Conservation (phyloP, 2,113 vertebrate genomes). For the Podilymbus podiceps region DNA sequence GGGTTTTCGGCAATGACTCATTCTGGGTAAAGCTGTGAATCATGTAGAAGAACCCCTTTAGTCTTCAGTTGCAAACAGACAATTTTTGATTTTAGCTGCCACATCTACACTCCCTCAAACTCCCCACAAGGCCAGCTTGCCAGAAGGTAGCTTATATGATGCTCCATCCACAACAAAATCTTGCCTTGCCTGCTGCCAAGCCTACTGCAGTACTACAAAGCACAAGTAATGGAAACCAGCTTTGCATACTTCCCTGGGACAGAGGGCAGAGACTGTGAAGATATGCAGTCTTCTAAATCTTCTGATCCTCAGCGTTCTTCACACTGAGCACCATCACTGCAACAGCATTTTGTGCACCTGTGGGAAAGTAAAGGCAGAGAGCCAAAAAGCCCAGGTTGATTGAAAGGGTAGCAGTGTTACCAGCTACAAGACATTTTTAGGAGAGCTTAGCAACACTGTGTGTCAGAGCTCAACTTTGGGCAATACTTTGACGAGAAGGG, state of each 20-base stretch:
- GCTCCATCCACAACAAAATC: background rate
- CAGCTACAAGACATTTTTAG: background rate
- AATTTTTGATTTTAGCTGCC: background rate
- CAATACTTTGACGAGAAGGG: background rate
- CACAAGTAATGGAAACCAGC: background rate
- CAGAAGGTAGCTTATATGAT: background rate
- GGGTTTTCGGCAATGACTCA: background rate
- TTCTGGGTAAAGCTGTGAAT: background rate
- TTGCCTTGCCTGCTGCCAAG: background rate
- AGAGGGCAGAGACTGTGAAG: background rate
- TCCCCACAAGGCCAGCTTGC: background rate
- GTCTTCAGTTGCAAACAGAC: background rate
- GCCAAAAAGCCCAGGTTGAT: background rate
- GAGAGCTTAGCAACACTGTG: background rate
- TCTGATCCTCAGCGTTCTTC: background rate
- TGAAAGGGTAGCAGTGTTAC: background rate
- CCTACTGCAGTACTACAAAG: background rate
- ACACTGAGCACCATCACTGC: background rate
- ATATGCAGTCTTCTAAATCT: background rate
- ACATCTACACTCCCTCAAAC: background rate
- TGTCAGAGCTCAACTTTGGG: background rate
- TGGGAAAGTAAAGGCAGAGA: background rate
- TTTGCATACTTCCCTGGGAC: fast-evolving
- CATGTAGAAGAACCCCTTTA: background rate
- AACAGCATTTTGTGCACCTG: background rate